Conservation (phyloP, 2,113 vertebrate genomes). For the Thermophis baileyi region DNA sequence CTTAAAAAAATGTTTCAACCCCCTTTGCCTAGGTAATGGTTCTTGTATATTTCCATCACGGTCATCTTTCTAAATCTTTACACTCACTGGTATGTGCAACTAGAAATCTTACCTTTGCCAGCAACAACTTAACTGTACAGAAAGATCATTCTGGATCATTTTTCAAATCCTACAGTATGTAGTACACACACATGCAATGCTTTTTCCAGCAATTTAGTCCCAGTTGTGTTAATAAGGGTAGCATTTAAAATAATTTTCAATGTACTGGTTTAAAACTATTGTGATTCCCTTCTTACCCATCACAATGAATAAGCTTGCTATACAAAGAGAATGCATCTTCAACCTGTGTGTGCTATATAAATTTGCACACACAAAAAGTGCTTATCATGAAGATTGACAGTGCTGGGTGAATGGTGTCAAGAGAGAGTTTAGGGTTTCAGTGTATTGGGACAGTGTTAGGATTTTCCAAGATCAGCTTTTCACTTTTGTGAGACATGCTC, state of each 20-base stretch:
- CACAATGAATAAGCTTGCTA: background rate
- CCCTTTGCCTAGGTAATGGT: background rate
- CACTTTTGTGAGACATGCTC: background rate
- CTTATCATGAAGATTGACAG: background rate
- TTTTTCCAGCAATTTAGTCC: background rate
- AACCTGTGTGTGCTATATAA: background rate
- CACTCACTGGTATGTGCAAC: background rate
- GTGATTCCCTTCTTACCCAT: background rate
- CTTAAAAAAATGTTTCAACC: background rate
- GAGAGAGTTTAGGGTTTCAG: background rate
- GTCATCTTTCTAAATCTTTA: background rate
- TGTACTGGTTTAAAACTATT: background rate
- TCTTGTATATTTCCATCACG: too few species aligned
- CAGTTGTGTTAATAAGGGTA: background rate
- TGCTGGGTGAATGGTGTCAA: background rate
- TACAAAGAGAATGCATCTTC: background rate
- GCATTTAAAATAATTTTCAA: background rate
- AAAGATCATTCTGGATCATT: background rate
- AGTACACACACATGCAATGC: background rate
- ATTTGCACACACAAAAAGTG: background rate
- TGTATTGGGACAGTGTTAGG: background rate
- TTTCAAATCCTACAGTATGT: background rate
- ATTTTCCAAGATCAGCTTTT: background rate
- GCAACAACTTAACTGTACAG: background rate
- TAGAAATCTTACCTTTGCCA: background rate